These are phyloP conservation scores for Lycodopsis pacificus DNA, from an alignment of 2,797 vertebrate species.

Conservation along the genomic window DNA sequence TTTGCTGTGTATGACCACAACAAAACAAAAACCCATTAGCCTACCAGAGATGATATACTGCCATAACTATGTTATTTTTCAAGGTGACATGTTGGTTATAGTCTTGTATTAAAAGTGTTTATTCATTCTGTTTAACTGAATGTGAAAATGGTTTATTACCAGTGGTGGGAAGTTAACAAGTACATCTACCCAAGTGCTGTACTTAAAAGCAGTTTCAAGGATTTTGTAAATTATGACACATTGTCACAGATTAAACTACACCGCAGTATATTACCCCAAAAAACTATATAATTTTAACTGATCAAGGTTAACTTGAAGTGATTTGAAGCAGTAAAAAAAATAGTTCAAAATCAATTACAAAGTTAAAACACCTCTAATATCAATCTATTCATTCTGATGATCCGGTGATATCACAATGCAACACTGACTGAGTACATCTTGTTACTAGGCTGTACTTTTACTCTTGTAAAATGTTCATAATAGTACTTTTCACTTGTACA, in stretches of 20 bases:
- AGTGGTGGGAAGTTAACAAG: not conserved
- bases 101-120: not conserved
- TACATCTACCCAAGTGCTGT: not conserved
- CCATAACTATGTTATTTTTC: not conserved
- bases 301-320: not conserved
- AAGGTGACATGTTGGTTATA: not conserved
- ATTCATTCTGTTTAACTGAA: not conserved
- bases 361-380: not conserved
- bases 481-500: not conserved
- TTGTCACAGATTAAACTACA: not conserved
- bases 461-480: not conserved
- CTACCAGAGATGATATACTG: not conserved
- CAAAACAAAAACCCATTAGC: not conserved
- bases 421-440: not conserved
- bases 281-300: not conserved
- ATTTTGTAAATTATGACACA: not conserved
- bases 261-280: not conserved
- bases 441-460: not conserved
- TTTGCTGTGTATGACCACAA: not conserved
- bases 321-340: not conserved
- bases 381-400: not conserved
- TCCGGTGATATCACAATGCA: not conserved
- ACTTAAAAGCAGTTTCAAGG: not conserved
- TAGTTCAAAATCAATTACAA: not conserved
- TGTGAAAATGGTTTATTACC: no score